Evolutionary conservation across 2,888 invertebrate species (phyloP), one percentile per base, ranked within the genome.

Genomic region (Orchesellides sinensis): DNA sequence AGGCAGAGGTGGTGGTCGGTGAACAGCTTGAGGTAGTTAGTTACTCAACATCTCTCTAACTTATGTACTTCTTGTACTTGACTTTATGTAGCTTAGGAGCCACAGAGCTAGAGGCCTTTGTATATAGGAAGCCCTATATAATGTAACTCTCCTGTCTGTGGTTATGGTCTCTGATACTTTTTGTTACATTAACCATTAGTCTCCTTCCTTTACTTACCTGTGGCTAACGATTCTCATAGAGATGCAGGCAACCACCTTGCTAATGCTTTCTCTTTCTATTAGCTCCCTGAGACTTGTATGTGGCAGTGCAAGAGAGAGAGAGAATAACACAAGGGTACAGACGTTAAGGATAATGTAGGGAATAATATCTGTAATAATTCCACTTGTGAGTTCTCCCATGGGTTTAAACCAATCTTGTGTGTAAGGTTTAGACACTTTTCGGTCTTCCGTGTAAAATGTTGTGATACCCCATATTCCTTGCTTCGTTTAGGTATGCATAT

Each of bases 241-340:
- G 25, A 17, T 14, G 27, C n/a, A 23, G 40, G 23, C 19, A 65
- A 65, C n/a, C 19, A 66, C 65, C 56, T 65, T 70, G 70, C 70
- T 82, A 74, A 80, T 80, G 80, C 84, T 83, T 85, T 85, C 84
- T 65, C 61, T 59, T 83, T 69, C 79, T 80, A 85, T 85, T 85
- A 83, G 70, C 45, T 69, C 74, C 35, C 52, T 35, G 32, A 72
- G 59, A 73, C 68, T 73, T 40, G 10, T 47, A 19, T 56, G 74
- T 74, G 74, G 77, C 68, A 66, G 52, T 74, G 40, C 61, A 74
- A 69, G 74, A 65, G 68, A 74, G 75, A 69, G 56, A 77, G 69
- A 54, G 63, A 25, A 75, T 47, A 35, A 72, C 63, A 54, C 63
- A 59, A 23, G 32, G 21, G 68, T 77, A 10, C 14, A 69, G 47